These are phyloP conservation scores for Callionymus lyra DNA, from an alignment of 2,113 vertebrate species.

Conservation along the genomic window DNA sequence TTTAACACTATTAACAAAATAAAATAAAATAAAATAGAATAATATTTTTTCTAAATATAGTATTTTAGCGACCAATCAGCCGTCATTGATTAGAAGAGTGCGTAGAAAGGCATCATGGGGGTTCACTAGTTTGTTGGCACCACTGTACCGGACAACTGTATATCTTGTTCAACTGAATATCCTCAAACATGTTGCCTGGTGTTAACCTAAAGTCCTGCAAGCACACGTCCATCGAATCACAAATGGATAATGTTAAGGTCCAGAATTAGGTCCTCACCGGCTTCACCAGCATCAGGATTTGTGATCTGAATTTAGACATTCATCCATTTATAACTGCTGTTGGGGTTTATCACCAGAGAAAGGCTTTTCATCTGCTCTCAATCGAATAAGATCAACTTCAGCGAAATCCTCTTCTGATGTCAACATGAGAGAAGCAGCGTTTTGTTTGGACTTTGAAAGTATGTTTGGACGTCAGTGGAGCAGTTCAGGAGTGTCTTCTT, in stretches of 20 bases:
- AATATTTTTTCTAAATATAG: no score
- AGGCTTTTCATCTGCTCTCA: slow-evolving; percentile 8
- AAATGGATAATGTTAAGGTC: slow-evolving; percentile 40
- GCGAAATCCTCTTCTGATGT: background rate
- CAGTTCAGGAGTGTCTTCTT: no score
- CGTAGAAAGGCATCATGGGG: no score
- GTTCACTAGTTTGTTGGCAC: no score
- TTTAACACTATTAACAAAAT: no score
- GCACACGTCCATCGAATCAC: slow-evolving; percentile 10
- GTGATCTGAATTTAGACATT: slow-evolving; percentile 43
- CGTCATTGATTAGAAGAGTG: no score
- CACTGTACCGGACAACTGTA: no score
- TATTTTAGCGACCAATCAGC: no score
- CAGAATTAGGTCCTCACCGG: slow-evolving; percentile 37
- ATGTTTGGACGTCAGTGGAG: no score
- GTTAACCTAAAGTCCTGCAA: no score
- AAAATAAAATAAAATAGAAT: no score
- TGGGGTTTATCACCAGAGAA: slow-evolving; percentile 14
- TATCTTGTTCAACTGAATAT: background rate
- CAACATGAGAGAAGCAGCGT: background rate
- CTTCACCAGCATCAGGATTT: slow-evolving; percentile 44
- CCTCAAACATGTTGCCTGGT: no score
- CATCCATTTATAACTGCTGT: slow-evolving; percentile 34
- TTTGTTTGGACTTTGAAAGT: background rate
- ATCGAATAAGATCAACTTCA: slow-evolving; percentile 5